Evolutionary conservation across 2,113 vertebrate species (phyloP).

Genomic region (Zosterops pallidus): DNA sequence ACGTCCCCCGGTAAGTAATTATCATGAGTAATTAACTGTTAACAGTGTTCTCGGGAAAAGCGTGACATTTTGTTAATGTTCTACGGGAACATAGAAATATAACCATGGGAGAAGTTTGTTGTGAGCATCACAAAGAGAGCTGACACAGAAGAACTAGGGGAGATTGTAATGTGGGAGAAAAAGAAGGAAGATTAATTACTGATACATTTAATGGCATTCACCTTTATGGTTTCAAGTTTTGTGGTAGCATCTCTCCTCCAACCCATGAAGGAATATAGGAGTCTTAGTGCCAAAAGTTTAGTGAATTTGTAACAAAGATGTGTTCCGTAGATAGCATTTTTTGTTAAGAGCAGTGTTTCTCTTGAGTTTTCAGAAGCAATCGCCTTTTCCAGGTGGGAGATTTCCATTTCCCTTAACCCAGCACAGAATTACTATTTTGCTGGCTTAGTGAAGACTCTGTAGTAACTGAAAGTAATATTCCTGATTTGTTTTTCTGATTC

Average conservation of each 20-base stretch:
- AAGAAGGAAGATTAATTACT: not conserved
- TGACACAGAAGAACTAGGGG: not conserved
- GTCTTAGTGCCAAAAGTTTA: not conserved
- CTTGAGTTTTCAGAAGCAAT: not conserved
- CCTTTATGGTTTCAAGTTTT: not conserved
- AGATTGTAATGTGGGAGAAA: not conserved
- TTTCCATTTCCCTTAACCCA: not conserved
- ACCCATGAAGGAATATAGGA: not conserved
- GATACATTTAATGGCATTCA: not conserved
- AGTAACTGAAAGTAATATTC: not conserved
- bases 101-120: slow-evolving; percentile 23
- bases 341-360: not conserved
- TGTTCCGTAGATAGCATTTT: not conserved
- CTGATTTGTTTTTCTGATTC: not conserved
- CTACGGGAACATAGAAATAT: not conserved
- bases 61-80: slow-evolving; percentile 5
- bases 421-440: not conserved
- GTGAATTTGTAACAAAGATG: not conserved
- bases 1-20: not conserved
- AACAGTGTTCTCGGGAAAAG: slow-evolving; percentile 1
- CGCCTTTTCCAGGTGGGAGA: not conserved
- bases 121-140: not conserved
- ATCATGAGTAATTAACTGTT: slow-evolving; percentile 24
- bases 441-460: not conserved
- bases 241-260: not conserved